Conservation (phyloP, 2,113 vertebrate genomes). For the Camelus bactrianus region DNA sequence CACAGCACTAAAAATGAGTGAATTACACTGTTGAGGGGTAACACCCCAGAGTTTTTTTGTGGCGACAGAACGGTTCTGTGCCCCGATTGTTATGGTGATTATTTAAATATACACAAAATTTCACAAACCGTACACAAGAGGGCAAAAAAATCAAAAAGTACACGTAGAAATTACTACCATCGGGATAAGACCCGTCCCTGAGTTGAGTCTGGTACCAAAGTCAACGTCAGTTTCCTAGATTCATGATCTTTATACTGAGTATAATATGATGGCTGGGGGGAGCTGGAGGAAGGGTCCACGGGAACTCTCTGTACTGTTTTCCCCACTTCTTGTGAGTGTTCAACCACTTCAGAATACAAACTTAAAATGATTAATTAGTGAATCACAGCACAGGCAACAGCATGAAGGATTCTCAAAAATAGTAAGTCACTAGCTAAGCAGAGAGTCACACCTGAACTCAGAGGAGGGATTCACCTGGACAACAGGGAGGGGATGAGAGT, state of each 20-base stretch:
- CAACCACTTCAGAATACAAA: background rate
- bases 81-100: fast-evolving
- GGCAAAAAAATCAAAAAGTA: background rate
- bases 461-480: background rate
- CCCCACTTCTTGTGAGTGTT: background rate
- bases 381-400: background rate
- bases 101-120: background rate
- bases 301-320: background rate
- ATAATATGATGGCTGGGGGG: background rate
- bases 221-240: too few relatives aligned
- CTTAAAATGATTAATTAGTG: background rate
- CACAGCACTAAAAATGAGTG: background rate
- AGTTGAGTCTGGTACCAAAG: fast-evolving
- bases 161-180: too few relatives aligned
- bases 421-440: background rate
- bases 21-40: background rate
- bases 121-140: too few relatives aligned
- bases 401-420: background rate
- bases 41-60: background rate
- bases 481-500: fast-evolving
- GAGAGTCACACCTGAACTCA: background rate
- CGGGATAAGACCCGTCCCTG: background rate
- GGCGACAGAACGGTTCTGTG: background rate
- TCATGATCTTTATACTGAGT: background rate
- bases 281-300: background rate